Percentiles rank a stretch among this genome's conserved stretches.
Evolutionary conservation across 23 tunicate species (phyloP).

Genomic region (Corella eumyota): DNA sequence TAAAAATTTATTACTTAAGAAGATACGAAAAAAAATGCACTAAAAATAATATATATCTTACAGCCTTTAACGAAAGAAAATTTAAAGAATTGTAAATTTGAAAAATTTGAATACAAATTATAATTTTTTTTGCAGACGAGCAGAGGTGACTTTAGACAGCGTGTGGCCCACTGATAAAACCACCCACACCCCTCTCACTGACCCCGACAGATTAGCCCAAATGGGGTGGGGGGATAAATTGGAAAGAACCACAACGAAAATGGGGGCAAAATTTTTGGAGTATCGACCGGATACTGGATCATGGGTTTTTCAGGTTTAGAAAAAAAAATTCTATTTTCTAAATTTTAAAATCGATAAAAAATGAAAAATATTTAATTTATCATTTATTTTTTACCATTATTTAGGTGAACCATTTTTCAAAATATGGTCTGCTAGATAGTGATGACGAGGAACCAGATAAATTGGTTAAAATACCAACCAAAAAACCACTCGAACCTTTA

Average conservation of each 20-base stretch:
- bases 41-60: too few relatives aligned
- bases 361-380: not conserved
- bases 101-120: too few relatives aligned
- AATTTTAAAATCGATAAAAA: not conserved
- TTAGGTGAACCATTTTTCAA: conserved; percentile 95
- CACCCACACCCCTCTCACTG: conserved; percentile 57
- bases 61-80: too few relatives aligned
- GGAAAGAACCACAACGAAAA: conserved; percentile 75
- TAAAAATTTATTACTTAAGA: too few relatives aligned
- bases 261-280: conserved; percentile 87
- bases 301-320: conserved; percentile 83
- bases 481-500: too few relatives aligned
- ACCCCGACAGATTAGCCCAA: conserved; percentile 40
- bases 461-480: too few relatives aligned
- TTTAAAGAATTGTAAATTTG: too few relatives aligned
- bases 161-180: conserved; percentile 93
- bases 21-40: too few relatives aligned
- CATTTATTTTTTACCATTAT: not conserved
- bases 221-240: conserved; percentile 81
- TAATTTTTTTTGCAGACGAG: too few relatives aligned
- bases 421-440: conserved; percentile 86
- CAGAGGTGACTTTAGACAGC: conserved; percentile 70
- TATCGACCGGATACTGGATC: conserved; percentile 78
- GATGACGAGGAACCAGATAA: too few relatives aligned
- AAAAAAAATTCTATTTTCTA: not conserved